phyloP scores from a whole-genome alignment of 2,113 vertebrate species.

The Benitochromis conjunctus region DNA sequence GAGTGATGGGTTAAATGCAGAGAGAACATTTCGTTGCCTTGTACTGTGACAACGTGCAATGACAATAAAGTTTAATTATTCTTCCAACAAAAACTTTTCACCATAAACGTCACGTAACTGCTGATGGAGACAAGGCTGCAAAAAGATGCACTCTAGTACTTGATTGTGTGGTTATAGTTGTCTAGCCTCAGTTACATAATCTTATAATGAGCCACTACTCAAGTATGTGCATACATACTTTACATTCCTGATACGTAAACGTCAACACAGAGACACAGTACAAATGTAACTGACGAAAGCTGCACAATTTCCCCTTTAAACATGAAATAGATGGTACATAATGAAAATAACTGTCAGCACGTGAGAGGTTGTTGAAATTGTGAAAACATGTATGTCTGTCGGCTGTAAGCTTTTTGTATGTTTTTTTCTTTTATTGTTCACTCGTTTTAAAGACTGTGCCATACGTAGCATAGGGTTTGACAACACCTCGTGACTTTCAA shows the following conservation, averaged over 20 bases:
- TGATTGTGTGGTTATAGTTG: neutral
- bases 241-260: neutral
- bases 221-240: neutral
- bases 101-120: neutral
- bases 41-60: too few species aligned
- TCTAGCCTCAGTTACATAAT: neutral
- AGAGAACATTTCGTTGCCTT: too few species aligned
- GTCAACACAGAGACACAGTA: neutral
- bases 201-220: neutral
- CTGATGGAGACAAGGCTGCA: neutral
- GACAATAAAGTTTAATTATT: too few species aligned
- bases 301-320: neutral
- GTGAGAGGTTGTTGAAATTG: neutral
- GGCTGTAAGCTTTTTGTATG: neutral
- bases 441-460: neutral
- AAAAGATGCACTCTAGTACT: neutral
- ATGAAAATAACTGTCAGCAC: neutral
- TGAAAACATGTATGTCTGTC: neutral
- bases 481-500: neutral
- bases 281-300: neutral
- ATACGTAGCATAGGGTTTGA: neutral
- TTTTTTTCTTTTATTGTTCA: neutral
- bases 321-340: neutral
- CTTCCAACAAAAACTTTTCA: neutral
- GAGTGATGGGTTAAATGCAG: too few species aligned